phyloP scores from a whole-genome alignment of 1,140 invertebrate genomes.

The Drosophila mayri region DNA sequence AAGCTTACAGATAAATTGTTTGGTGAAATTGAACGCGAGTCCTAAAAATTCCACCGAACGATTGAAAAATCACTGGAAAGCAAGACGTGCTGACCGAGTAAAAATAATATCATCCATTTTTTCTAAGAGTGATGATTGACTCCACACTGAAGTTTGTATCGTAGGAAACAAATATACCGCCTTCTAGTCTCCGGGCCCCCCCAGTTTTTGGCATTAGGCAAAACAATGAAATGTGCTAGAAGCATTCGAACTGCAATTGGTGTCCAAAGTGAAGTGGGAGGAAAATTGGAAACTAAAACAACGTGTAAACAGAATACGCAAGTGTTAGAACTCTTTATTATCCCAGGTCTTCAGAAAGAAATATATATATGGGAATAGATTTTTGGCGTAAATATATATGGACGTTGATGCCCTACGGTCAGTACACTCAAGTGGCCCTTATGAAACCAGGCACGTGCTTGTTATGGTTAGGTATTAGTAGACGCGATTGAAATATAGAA shows the following conservation, averaged over 20 bases:
- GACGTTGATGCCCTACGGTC: no score
- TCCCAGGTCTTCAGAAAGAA: background rate
- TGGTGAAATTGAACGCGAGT: background rate
- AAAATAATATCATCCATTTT: no score
- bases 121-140: no score
- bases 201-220: no score
- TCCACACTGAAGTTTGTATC: background rate
- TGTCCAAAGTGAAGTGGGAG: background rate
- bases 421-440: no score
- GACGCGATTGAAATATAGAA: no score
- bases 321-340: background rate
- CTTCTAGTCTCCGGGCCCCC: background rate
- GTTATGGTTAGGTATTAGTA: no score
- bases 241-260: background rate
- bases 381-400: conserved; percentile 5
- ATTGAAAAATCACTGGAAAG: background rate
- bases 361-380: background rate
- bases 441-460: no score
- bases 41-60: background rate
- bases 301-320: background rate
- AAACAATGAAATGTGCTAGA: conserved; percentile 1
- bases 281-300: background rate
- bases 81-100: no score
- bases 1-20: background rate
- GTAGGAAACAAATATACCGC: background rate